Percentiles rank a stretch among this genome's conserved stretches.
Evolutionary conservation across 2,888 invertebrate genomes (phyloP).

Genomic region (Agrochola lota): DNA sequence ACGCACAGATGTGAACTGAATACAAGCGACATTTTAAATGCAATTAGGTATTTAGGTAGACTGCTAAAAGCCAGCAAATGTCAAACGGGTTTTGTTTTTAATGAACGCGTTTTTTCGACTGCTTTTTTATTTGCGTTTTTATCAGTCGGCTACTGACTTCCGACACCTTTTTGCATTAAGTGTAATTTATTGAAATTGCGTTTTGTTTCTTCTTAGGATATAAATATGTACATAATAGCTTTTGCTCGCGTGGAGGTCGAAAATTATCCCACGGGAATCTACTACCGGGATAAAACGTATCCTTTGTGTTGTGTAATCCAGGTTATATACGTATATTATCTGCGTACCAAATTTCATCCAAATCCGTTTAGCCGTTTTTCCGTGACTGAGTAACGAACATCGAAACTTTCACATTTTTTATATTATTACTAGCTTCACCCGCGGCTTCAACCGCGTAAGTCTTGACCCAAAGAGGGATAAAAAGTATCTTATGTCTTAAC

Average conservation of each 20-base stretch:
- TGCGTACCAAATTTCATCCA: no score
- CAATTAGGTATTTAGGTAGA: constrained; percentile 73
- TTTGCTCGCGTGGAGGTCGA: background rate
- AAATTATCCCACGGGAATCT: background rate
- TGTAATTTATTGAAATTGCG: background rate
- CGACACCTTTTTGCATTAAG: constrained; percentile 27
- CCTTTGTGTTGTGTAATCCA: background rate
- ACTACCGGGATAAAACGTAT: background rate
- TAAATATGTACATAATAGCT: background rate
- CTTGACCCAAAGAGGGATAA: no score
- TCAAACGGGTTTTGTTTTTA: constrained; percentile 70
- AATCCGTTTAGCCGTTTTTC: no score
- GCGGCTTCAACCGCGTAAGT: no score
- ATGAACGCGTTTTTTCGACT: constrained; percentile 61
- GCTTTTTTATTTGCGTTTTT: constrained; percentile 40
- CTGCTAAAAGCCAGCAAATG: constrained; percentile 68
- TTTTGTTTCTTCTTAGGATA: background rate
- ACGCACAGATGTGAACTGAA: constrained; percentile 70
- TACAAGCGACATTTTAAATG: constrained; percentile 74
- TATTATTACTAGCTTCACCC: no score
- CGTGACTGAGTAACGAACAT: no score
- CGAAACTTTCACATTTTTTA: no score
- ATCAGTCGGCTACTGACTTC: constrained; percentile 24
- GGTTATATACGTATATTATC: no score
- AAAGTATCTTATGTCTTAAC: no score